Evolutionary conservation across 2,888 invertebrate species (phyloP), one percentile per base, ranked within the genome.

Genomic region (Boloria selene): DNA sequence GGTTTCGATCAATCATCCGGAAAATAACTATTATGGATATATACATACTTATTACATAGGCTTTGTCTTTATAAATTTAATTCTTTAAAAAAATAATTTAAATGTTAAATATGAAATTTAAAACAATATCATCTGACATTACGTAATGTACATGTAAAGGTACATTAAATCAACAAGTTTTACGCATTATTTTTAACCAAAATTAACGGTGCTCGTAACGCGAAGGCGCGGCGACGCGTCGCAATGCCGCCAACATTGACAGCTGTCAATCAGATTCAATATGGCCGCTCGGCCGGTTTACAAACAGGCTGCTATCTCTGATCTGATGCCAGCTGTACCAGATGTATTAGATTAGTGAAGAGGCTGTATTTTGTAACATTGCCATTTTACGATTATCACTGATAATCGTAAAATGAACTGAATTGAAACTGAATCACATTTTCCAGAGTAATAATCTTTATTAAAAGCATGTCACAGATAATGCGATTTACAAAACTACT

Each of bases 211-310:
- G 77, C 71, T 77, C 81, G 79, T 81, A 79, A 77, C 78, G 80
- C 78, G 81, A 82, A 83, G 87, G 86, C 88, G 87, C 90, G 87
- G 83, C 84, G 85, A 84, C 88, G 90, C 90, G 90, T 90, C 90
- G 83, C 85, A 77, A 79, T 88, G 88, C 90, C 90, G 91, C 90
- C 90, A 85, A 88, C 89, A 88, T 88, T 91, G 91, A 92, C 91
- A 90, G 89, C 91, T 91, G 91, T 92, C 91, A 91, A 90, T 92
- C 91, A 92, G 85, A 84, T 85, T 81, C 88, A 91, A 90, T 82
- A 91, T 91, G 92, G 91, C 90, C 75, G 87, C 85, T 69, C 74
- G 75, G 85, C 90, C 90, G 89, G 91, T 89, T 87, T 77, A 79
- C 79, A 76, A 80, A 78, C 82, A 64, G 70, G 75, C 70, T 70